Base-by-base conservation (phyloP, 92 coral and sea anemone genomes). In the Porites lobata region DNA sequence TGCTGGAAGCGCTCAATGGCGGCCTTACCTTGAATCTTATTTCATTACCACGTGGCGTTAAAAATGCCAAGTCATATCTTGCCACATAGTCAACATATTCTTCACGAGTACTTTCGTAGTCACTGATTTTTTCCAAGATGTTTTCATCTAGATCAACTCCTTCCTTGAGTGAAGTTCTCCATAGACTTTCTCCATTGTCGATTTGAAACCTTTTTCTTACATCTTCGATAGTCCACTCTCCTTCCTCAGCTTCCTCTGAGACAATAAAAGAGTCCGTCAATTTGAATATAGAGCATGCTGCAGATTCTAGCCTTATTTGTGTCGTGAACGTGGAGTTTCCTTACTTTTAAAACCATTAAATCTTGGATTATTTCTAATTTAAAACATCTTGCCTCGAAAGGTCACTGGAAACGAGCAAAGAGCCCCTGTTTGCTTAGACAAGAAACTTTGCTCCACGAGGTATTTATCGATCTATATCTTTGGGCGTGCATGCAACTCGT, bases 1-100 rank as follows among this genome's bases (percentile, higher is more conserved):
- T 56, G 11, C 4, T 56, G 61, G 3, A 9, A 12, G 24, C 24
- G 21, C 3, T 26, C 1, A 7, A n/a, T 19, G 12, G 6, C 15
- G 12, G 8, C 57, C n/a, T 29, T 78, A 78, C 83, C 83, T 78
- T 78, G 72, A 52, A 58, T 62, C 83, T 38, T n/a, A 78, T 51
- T 78, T 38, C 18, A 29, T 65, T 52, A 9, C 51, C 20, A 26
- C 70, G 15, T 50, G 83, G 83, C 15, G 83, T 78, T 51, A 59
- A 50, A 63, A 51, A 78, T 65, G 70, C 32, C 12, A 78, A 78
- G 38, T 78, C 83, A 20, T 62, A 65, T 65, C 83, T 62, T 43
- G 56, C 72, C 38, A 4, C 61, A n/a, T 51, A 78, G 4, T 56
- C 61, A 10, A 10, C 15, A 56, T 56, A 56, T 56, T 75, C 79